A percentile compares a stretch with the other conserved stretches of the same genome.
Evolutionary conservation across 2,797 vertebrate genomes (phyloP).

Genomic region (Discoglossus pictus): DNA sequence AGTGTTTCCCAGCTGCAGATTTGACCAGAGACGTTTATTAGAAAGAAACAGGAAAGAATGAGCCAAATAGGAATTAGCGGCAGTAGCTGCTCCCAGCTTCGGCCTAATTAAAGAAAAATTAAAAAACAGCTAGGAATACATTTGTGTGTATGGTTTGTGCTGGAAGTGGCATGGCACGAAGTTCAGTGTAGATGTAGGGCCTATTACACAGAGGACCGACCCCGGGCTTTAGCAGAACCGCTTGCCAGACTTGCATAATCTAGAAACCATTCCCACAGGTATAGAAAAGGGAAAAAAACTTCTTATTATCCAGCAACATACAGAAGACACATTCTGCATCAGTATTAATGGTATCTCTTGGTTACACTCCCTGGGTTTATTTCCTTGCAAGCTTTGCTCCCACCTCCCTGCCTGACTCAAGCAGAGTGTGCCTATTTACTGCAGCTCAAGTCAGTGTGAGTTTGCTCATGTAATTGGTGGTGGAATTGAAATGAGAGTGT

Average conservation of each 20-base stretch:
- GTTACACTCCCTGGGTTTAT: conserved; percentile 24
- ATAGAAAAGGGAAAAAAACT: conserved; percentile 30
- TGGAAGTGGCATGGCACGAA: background rate
- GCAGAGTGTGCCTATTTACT: conserved; percentile 47
- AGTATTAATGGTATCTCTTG: conserved; percentile 32
- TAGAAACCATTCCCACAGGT: conserved; percentile 16
- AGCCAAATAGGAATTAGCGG: background rate
- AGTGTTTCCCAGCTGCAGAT: no score
- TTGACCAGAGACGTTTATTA: no score
- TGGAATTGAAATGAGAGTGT: conserved; percentile 34
- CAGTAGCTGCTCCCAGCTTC: background rate
- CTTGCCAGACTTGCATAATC: conserved; percentile 5
- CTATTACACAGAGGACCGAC: background rate
- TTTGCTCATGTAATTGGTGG: conserved; percentile 68
- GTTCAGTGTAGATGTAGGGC: conserved; percentile 12
- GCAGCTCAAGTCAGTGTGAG: conserved; percentile 60
- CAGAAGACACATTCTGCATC: conserved; percentile 23
- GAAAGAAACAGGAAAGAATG: no score
- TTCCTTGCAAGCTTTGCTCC: conserved; percentile 8
- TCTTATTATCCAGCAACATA: conserved; percentile 19
- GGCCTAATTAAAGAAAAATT: conserved; percentile 6
- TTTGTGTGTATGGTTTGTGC: background rate
- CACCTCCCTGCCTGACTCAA: conserved; percentile 11
- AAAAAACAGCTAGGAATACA: background rate
- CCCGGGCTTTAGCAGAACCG: background rate